These are phyloP conservation scores for Kryptolebias marmoratus DNA, from an alignment of 2,113 vertebrate genomes.

Conservation along the genomic window DNA sequence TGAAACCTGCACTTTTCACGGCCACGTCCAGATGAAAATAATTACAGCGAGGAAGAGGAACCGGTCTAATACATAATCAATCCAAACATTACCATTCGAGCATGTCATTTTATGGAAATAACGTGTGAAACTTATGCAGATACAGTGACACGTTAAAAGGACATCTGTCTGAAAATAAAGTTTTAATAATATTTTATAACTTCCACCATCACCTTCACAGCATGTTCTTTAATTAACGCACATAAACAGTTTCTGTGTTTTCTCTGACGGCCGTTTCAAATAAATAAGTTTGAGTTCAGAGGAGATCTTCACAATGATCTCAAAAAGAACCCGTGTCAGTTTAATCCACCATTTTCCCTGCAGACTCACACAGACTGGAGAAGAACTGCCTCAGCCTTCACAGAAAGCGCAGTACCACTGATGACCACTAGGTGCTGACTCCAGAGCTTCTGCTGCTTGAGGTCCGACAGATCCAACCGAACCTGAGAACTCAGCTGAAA, in stretches of 20 bases:
- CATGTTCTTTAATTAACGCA: not conserved
- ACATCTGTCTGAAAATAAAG: not conserved
- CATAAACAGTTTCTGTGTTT: not conserved
- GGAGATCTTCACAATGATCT: too few relatives aligned
- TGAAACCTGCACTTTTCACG: conserved; percentile 53
- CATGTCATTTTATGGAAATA: not conserved
- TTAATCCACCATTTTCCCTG: too few relatives aligned
- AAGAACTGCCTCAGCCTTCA: too few relatives aligned
- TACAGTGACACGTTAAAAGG: not conserved
- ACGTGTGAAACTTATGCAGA: not conserved
- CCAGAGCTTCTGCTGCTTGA: not conserved
- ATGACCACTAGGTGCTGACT: not conserved
- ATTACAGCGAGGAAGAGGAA: conserved; percentile 53
- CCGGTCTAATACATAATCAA: conserved; percentile 62
- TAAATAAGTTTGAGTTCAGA: too few relatives aligned
- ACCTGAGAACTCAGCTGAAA: too few relatives aligned
- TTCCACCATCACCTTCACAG: not conserved
- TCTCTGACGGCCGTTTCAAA: too few relatives aligned
- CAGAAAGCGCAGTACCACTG: not conserved
- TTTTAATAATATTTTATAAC: not conserved
- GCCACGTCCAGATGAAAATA: conserved; percentile 56
- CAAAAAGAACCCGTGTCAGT: too few relatives aligned
- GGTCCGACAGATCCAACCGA: too few relatives aligned
- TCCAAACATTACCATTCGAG: conserved; percentile 50
- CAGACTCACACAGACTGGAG: too few relatives aligned